Evolutionary conservation across 2,888 invertebrate species (phyloP), one percentile per base, ranked within the genome.

Genomic region (Conus canariensis): DNA sequence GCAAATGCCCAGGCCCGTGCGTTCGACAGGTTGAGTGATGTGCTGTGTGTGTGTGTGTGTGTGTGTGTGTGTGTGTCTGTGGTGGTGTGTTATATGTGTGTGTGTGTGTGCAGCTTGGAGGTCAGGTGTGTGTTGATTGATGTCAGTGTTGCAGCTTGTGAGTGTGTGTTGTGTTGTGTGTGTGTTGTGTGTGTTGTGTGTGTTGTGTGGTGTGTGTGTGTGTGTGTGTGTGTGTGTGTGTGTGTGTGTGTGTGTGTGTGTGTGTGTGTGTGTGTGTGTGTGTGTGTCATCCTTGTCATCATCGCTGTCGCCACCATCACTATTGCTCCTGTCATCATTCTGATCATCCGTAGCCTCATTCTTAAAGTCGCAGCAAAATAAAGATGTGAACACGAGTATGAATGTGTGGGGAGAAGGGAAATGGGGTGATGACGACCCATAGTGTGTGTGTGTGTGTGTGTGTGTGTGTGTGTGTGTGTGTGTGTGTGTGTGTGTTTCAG

Each of bases 401-500:
- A 45, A 1, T 45, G 45, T 45, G 45, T 45, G 45, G 45, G 45
- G 45, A 45, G 45, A 45, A 45, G 45, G 45, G 45, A 45, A 45
- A 45, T 45, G 45, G 45, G 2, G 45, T 4, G 45, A 4, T 45
- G 45, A 45, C 4, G 30, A 30, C 30, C 30, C 30, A 30, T 30
- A 30, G 77, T 77, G 77, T 30, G 77, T 77, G 77, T 77, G 30
- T 30, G 30, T 30, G 77, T 30, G 77, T 8, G 77, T 30, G 77
- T 30, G 30, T 30, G 77, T 30, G 77, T 77, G 77, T 10, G 30
- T 77, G 77, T 30, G 25, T 30, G 30, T 30, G 77, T 77, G 77
- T 30, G 45, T 45, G 4, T 4, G 45, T 45, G 45, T 45, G 45
- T 45, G 45, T 77, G 77, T 30, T 16, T 70, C 82, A 95, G 95